These are phyloP conservation scores for Sylvia atricapilla DNA, from an alignment of 2,113 vertebrate genomes.

Conservation along the genomic window DNA sequence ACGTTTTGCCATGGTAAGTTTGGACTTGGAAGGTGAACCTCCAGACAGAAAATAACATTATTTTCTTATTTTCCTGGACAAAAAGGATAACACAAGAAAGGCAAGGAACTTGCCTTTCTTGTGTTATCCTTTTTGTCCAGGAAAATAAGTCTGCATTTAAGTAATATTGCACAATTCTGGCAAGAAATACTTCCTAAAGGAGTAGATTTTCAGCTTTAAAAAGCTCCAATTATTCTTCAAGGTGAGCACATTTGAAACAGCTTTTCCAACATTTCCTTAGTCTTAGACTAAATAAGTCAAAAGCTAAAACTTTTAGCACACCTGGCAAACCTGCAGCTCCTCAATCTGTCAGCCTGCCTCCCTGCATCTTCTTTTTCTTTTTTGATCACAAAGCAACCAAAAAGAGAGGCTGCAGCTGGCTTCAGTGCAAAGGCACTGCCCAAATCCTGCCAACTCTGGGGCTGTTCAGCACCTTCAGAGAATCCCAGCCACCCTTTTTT, in stretches of 20 bases:
- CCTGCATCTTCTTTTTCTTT: not conserved
- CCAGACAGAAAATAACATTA: slow-evolving; percentile 4
- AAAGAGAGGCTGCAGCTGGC: not conserved
- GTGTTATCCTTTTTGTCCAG: not conserved
- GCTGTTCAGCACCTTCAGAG: not conserved
- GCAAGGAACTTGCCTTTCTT: not conserved
- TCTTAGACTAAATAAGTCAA: not conserved
- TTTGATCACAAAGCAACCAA: not conserved
- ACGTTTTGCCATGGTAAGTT: not conserved
- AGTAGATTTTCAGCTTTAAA: not conserved
- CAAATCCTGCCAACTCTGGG: not conserved
- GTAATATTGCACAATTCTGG: not conserved
- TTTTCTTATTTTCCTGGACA: no score
- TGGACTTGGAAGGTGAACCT: not conserved
- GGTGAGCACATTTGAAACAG: not conserved
- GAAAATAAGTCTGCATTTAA: not conserved
- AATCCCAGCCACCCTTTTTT: not conserved
- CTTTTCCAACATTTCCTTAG: not conserved
- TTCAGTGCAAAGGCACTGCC: not conserved
- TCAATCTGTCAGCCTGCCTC: not conserved
- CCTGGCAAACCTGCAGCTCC: not conserved
- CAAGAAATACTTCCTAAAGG: not conserved
- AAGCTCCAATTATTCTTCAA: not conserved
- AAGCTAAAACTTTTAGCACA: not conserved
- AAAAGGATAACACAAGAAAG: no score